Conservation (phyloP, 1,140 invertebrate species). For the Atta colombica region DNA sequence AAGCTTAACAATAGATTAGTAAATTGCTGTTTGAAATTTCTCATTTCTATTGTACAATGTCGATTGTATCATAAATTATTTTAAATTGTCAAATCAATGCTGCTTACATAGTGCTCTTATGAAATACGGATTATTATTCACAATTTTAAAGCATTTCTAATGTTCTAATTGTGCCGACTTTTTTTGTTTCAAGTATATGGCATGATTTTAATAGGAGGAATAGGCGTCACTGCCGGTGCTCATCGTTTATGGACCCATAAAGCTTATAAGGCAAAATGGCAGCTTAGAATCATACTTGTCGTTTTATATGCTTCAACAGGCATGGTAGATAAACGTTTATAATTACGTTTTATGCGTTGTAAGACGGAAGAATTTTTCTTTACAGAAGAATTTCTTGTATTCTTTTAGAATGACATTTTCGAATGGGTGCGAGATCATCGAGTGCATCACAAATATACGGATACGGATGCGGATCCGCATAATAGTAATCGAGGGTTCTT, state of each 20-base stretch:
- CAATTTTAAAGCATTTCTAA: too few species aligned
- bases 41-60: not conserved
- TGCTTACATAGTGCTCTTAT: too few species aligned
- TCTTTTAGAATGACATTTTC: constrained; percentile 88
- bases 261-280: constrained; percentile 93
- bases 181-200: constrained; percentile 80
- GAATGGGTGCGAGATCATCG: constrained; percentile 94
- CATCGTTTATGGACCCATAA: constrained; percentile 95
- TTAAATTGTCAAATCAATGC: too few species aligned
- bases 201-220: constrained; percentile 87
- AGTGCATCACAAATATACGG: constrained; percentile 96
- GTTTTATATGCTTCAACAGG: constrained; percentile 90
- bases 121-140: too few species aligned
- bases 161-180: not conserved
- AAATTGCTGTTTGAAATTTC: not conserved
- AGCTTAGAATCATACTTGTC: constrained; percentile 90
- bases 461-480: constrained; percentile 96
- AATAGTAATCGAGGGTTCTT: constrained; percentile 96
- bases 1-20: not conserved
- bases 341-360: not conserved
- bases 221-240: constrained; percentile 93
- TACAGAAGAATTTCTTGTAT: not conserved
- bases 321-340: constrained; percentile 87
- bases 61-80: not conserved
- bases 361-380: not conserved